Evolutionary conservation across 1,140 invertebrate genomes (phyloP).

Genomic region (Palaemon carinicauda): DNA sequence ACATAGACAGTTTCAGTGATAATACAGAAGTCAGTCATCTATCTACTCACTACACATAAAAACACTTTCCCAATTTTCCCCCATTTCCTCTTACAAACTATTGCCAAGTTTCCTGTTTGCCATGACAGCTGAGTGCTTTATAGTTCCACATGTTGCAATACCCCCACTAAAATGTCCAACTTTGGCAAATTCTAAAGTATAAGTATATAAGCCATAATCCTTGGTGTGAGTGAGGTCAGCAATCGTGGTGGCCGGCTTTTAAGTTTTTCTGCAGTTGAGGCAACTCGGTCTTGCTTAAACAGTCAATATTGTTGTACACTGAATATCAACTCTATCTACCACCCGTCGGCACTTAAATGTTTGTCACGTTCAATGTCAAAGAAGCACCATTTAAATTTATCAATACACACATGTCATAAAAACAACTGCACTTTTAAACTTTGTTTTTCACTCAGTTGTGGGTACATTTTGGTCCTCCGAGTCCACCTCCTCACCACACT

Average conservation of each 20-base stretch:
- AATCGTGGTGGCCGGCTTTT: neutral
- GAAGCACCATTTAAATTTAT: neutral
- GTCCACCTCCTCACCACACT: conserved; percentile 12
- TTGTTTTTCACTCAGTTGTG: neutral
- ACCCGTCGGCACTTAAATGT: neutral
- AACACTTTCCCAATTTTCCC: conserved; percentile 29
- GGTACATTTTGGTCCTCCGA: neutral
- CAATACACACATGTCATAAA: neutral
- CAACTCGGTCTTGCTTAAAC: neutral
- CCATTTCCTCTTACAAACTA: conserved; percentile 32
- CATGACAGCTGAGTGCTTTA: neutral
- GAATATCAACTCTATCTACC: neutral
- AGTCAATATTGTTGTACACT: neutral
- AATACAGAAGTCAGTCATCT: conserved; percentile 44
- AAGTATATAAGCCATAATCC: neutral
- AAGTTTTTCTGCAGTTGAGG: neutral
- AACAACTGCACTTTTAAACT: no score
- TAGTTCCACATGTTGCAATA: no score
- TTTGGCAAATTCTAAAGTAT: neutral
- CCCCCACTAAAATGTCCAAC: no score
- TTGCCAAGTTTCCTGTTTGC: conserved; percentile 20
- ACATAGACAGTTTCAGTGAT: conserved; percentile 46
- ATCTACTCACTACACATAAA: conserved; percentile 50
- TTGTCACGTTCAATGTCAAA: neutral
- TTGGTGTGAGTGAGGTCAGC: neutral